Percentiles rank a stretch among this genome's conserved stretches.
Conservation (phyloP, 2,797 vertebrate genomes). For the Molothrus ater region DNA sequence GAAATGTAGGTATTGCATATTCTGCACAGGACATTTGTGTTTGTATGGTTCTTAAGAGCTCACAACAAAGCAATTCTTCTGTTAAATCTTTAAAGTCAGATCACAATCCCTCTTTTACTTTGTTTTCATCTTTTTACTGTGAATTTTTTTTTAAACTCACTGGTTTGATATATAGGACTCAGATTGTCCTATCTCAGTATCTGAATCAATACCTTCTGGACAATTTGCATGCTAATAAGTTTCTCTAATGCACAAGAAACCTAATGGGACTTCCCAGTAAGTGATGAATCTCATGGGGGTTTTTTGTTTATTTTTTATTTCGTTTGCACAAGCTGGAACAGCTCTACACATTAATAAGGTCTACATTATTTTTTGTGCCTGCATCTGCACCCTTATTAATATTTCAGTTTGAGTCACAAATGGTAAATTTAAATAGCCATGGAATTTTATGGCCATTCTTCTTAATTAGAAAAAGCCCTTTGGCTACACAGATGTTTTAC, state of each 20-base stretch:
- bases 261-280: conserved; percentile 1
- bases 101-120: neutral
- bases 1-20: neutral
- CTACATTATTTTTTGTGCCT: conserved; percentile 22
- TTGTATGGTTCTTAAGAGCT: neutral
- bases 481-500: conserved; percentile 61
- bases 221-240: neutral
- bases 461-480: conserved; percentile 61
- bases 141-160: neutral
- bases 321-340: conserved; percentile 6
- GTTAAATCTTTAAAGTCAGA: neutral
- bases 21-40: neutral
- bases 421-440: conserved; percentile 55
- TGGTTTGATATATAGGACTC: neutral
- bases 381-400: conserved; percentile 54
- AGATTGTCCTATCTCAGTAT: neutral
- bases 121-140: neutral
- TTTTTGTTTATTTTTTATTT: neutral
- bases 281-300: neutral
- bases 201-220: neutral
- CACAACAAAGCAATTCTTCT: neutral
- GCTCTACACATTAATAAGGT: conserved; percentile 6
- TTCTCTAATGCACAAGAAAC: neutral
- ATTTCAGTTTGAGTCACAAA: conserved; percentile 41
- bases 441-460: conserved; percentile 56